phyloP scores from a whole-genome alignment of 2,797 vertebrate species.

The Brachyrhaphis roseni region DNA sequence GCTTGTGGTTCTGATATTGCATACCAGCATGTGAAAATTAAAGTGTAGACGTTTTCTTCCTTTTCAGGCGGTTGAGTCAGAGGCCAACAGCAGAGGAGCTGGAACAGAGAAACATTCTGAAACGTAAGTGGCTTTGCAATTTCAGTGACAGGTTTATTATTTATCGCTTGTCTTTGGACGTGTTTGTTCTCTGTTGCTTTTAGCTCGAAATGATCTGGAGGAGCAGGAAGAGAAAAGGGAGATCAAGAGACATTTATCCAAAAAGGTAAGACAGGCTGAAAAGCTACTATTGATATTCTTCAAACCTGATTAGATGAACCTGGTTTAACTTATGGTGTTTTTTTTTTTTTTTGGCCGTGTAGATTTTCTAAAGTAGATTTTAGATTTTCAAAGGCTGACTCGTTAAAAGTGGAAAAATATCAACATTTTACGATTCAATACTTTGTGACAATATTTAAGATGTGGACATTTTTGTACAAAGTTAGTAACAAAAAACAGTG shows the following conservation, averaged over 20 bases:
- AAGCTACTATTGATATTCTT: conserved; percentile 9
- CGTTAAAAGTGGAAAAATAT: not conserved
- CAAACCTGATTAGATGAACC: not conserved
- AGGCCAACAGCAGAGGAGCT: conserved; percentile 95
- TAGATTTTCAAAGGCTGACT: not conserved
- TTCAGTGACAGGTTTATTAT: not conserved
- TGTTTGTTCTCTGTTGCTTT: conserved; percentile 31
- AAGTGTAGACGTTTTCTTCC: conserved; percentile 10
- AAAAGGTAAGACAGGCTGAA: conserved; percentile 85
- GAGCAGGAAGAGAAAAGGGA: conserved; percentile 97
- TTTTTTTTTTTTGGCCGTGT: no score
- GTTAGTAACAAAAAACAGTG: not conserved
- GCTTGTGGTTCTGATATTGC: not conserved
- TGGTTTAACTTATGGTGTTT: conserved; percentile 24
- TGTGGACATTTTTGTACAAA: not conserved
- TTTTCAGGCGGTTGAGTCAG: conserved; percentile 93
- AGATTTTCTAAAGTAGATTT: not conserved
- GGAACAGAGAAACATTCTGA: conserved; percentile 98
- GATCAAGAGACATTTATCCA: conserved; percentile 93
- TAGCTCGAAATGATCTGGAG: conserved; percentile 96
- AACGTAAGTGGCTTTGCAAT: conserved; percentile 86
- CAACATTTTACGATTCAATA: not conserved
- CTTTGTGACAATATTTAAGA: not conserved
- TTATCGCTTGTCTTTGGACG: not conserved
- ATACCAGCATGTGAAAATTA: not conserved